Base-by-base conservation (phyloP, 2,113 vertebrate genomes). In the Capreolus pygargus region DNA sequence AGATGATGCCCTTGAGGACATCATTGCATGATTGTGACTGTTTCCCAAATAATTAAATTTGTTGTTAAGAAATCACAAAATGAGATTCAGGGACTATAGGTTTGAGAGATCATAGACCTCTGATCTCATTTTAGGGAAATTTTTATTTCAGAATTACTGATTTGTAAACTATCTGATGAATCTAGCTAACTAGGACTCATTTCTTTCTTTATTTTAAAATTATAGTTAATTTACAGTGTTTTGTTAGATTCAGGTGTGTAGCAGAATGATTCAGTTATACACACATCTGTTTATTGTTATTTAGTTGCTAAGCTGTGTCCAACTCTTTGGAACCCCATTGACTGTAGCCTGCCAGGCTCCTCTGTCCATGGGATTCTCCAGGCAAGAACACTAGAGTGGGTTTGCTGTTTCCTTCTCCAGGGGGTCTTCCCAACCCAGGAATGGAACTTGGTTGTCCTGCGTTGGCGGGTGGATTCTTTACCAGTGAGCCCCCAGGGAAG, bases 111-210 rank as follows among this genome's bases (percentile, higher is more conserved):
- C 15, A 25, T 84, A 60, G 21, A 79, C 43, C 23, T 50, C 4
- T 92, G 13, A 5, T 11, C 16, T 94, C 43, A 64, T 67, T 81
- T 74, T 36, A 92, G 81, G 4, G 89, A 47, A 5, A 39, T 50
- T 96, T 83, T 88, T 52, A 58, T 94, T 70, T 93, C 45, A 21
- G 19, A 94, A 90, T 79, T 91, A 92, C 43, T 83, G 11, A 67
- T 94, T 57, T 67, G 7, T 55, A 82, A 82, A 27, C 19, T 81
- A 23, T 23, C n/a, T 50, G 17, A 43, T 88, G 52, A 95, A 67
- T 57, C 61, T 39, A 87, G 25, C 4, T 50, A 50, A 30, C 64
- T 95, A 1, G 58, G 39, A 45, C 17, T 50, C 45, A 52, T 33
- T 33, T 81, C 9, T 50, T 52, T 1, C 3, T 50, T 33, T n/a